Base-by-base conservation (phyloP, 2,888 invertebrate genomes). In the Heliconius ethilla region DNA sequence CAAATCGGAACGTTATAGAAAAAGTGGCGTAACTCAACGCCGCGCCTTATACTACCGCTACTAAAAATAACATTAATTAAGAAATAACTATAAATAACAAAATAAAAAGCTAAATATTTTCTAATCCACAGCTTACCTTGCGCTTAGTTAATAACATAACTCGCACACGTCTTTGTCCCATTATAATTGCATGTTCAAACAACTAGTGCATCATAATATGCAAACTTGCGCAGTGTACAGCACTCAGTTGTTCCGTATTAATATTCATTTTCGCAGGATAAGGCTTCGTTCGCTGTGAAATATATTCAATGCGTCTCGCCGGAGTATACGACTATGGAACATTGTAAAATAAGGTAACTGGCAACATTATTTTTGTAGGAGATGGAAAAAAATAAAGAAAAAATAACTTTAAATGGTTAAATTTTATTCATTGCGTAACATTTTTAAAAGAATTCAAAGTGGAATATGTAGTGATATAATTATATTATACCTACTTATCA, bases 251-350 rank as follows among this genome's bases (percentile, higher is more conserved):
- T 59, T 29, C 72, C 72, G 66, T 73, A 78, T 78, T 78, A 78
- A 78, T 78, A 78, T 78, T 78, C 78, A 78, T 78, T 78, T 78
- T 72, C 75, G 62, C 69, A 74, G 74, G 79, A 76, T 78, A 78
- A 78, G 70, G 78, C 75, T 80, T 78, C 75, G 62, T 67, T 78
- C 74, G 45, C 78, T 67, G 67, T 78, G 78, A 75, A 78, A 70
- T 78, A 67, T 78, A 74, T 74, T 63, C 73, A 63, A 74, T 74
- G 73, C 70, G 70, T 70, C 70, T 70, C 70, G 70, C 27, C 51
- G 29, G 70, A 33, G n/a, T 55, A 55, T 13, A 70, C 55, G 29
- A 55, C 55, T 70, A 37, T 67, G 67, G 70, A 55, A 13, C n/a
- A 29, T 29, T 22, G 70, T 22, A 33, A 33, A 55, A 29, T 70